Conservation (phyloP, 2,888 invertebrate genomes). For the Cheilosia soror region DNA sequence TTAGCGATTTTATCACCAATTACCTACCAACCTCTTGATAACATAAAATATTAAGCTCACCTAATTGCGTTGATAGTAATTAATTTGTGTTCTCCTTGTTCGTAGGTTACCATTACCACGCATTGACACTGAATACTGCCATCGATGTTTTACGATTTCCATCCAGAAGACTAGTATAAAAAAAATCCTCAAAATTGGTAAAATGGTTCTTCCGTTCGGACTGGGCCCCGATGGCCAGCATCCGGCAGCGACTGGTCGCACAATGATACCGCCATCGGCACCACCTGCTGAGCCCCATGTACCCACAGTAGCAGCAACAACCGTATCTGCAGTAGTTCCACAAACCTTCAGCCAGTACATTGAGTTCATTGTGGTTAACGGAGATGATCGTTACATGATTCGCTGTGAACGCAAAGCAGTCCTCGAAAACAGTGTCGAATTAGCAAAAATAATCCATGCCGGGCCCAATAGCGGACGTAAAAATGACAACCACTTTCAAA, state of each 20-base stretch:
- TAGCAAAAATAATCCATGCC: conserved; percentile 83
- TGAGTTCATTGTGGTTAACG: conserved; percentile 83
- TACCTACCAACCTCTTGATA: neutral
- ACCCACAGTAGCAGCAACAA: conserved; percentile 80
- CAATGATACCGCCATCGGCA: conserved; percentile 80
- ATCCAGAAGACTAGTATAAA: conserved; percentile 27
- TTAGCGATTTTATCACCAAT: neutral
- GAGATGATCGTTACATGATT: conserved; percentile 83
- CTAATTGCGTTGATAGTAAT: neutral
- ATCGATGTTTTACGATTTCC: conserved; percentile 60
- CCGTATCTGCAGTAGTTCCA: conserved; percentile 78
- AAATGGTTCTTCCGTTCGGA: conserved; percentile 83
- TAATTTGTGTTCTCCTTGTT: conserved; percentile 39
- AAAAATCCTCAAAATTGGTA: neutral
- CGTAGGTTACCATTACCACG: conserved; percentile 42
- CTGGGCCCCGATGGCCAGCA: conserved; percentile 82
- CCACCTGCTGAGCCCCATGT: conserved; percentile 80
- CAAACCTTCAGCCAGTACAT: conserved; percentile 82
- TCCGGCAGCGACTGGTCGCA: conserved; percentile 76
- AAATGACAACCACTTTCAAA: conserved; percentile 83
- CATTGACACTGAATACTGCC: conserved; percentile 53
- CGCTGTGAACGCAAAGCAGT: conserved; percentile 82
- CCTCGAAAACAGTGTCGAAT: conserved; percentile 82
- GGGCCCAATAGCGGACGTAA: conserved; percentile 83
- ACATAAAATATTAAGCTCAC: neutral